A percentile compares a stretch with the other conserved stretches of the same genome.
phyloP scores from a whole-genome alignment of 2,113 vertebrate genomes.

The Anoplopoma fimbria region DNA sequence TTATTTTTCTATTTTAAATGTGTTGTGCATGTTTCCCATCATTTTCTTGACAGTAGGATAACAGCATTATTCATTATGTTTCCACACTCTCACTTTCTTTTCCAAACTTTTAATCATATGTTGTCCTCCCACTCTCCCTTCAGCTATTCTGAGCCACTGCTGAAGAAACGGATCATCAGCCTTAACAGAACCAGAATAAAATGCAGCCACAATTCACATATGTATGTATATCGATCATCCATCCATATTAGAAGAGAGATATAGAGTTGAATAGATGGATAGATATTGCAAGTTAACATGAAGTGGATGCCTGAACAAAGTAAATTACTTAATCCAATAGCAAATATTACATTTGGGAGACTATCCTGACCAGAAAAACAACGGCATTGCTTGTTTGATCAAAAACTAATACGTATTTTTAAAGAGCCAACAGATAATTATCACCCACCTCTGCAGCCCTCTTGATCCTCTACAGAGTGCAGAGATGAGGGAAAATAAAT shows the following conservation, averaged over 20 bases:
- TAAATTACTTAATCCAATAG: neutral
- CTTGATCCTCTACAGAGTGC: too few species aligned
- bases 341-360: neutral
- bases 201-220: neutral
- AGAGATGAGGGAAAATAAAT: too few species aligned
- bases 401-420: neutral
- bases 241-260: neutral
- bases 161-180: conserved; percentile 1
- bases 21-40: conserved; percentile 1
- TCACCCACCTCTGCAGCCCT: too few species aligned
- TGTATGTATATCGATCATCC: neutral
- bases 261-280: neutral
- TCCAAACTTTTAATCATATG: conserved; percentile 61
- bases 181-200: neutral
- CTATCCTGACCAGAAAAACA: neutral
- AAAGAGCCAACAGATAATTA: neutral
- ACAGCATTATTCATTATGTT: conserved; percentile 48
- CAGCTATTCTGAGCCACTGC: conserved; percentile 19
- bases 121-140: conserved; percentile 52
- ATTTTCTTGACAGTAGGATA: conserved; percentile 58
- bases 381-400: neutral
- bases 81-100: conserved; percentile 30
- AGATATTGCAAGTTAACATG: neutral
- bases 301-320: neutral
- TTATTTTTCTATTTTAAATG: conserved; percentile 17